Percentiles rank a stretch among this genome's conserved stretches.
Conservation (phyloP, 2,113 vertebrate species). For the Beaufortia kweichowensis region DNA sequence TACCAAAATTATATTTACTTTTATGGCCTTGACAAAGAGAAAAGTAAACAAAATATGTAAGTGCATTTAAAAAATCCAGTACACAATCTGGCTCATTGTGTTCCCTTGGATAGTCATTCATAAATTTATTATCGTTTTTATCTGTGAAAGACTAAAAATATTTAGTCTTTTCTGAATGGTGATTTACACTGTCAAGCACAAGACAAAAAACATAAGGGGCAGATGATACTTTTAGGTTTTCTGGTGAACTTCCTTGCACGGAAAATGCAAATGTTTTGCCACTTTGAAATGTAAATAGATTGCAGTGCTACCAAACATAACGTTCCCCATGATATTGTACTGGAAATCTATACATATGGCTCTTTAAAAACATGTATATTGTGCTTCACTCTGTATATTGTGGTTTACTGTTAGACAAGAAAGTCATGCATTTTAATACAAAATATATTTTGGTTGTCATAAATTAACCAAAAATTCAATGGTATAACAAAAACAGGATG, state of each 20-base stretch:
- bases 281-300: not conserved
- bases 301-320: constrained; percentile 4
- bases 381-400: constrained; percentile 39
- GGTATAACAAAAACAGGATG: too few species aligned
- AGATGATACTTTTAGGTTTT: too few species aligned
- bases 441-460: not conserved
- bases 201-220: too few species aligned
- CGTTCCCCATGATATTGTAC: not conserved
- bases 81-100: too few species aligned
- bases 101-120: too few species aligned
- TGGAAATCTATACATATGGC: not conserved
- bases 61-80: not conserved
- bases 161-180: too few species aligned
- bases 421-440: constrained; percentile 31
- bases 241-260: not conserved
- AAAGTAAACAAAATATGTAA: not conserved
- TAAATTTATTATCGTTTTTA: too few species aligned
- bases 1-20: constrained; percentile 11
- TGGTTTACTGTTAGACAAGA: constrained; percentile 42
- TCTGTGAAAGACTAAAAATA: too few species aligned
- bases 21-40: not conserved
- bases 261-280: not conserved
- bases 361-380: constrained; percentile 38
- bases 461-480: not conserved
- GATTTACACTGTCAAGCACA: not conserved